Evolutionary conservation across 2,888 invertebrate species (phyloP), one percentile per base, ranked within the genome.

Genomic region (Trichogramma evanescens): DNA sequence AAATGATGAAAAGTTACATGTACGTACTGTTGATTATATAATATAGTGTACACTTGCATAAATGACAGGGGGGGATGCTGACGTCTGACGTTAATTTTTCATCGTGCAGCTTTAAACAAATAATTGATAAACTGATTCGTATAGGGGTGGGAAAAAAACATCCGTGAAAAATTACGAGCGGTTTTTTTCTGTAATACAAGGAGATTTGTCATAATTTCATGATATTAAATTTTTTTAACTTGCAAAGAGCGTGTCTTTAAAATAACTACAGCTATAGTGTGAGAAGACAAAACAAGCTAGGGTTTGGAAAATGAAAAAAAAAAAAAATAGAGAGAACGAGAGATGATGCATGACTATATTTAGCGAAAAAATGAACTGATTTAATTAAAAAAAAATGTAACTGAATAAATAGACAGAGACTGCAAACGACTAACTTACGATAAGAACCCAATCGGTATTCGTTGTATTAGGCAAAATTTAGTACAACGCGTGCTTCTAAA

Each of bases 121-220:
- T n/a, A n/a, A n/a, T n/a, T n/a, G n/a, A n/a, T n/a, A n/a, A n/a
- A n/a, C n/a, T n/a, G n/a, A n/a, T n/a, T n/a, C n/a, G n/a, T n/a
- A n/a, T n/a, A n/a, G n/a, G n/a, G n/a, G n/a, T n/a, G 26, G 26
- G 26, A 2, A 26, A 26, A 26, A 26, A 26, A 26, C 26, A 26
- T 26, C 3, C 26, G 26, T 26, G 3, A 26, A 26, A 26, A 26
- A 26, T 26, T 26, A 2, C 26, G 26, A 51, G 50, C 39, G 46
- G 43, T 8, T 50, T 40, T n/a, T 5, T 39, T 9, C 40, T 10
- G 38, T 6, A 44, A 68, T 68, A 70, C 70, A 74, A 72, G 70
- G 70, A 72, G 26, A 26, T 26, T 72, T 71, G 66, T 71, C 69
- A 68, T 71, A 69, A 70, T 67, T 69, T 68, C 67, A 70, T 71